Conservation (phyloP, 2,888 invertebrate species). For the Spilarctia lutea region DNA sequence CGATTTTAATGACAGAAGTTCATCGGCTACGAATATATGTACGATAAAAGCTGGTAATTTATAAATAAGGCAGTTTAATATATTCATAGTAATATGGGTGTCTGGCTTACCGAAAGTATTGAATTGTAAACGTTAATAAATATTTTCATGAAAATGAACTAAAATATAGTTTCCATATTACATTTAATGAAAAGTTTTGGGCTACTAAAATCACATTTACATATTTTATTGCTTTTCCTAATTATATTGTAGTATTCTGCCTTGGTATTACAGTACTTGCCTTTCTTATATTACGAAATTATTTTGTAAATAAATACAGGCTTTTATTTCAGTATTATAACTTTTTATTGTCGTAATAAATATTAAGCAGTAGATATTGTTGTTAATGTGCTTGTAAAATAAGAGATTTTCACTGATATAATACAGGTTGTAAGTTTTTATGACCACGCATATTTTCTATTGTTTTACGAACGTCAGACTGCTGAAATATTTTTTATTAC, state of each 20-base stretch:
- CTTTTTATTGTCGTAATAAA: conserved; percentile 32
- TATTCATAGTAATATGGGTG: neutral
- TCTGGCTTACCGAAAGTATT: neutral
- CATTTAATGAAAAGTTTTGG: conserved; percentile 22
- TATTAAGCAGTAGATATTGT: conserved; percentile 31
- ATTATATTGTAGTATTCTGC: conserved; percentile 20
- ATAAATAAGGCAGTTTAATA: neutral
- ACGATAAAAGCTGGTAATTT: neutral
- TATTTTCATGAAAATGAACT: neutral
- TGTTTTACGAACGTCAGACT: conserved; percentile 19
- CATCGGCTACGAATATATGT: no score
- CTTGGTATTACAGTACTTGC: neutral
- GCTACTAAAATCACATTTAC: conserved; percentile 5
- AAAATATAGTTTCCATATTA: conserved; percentile 11
- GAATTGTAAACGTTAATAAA: neutral
- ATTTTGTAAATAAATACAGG: conserved; percentile 10
- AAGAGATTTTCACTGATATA: conserved; percentile 17
- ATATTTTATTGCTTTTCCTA: conserved; percentile 25
- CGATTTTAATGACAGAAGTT: no score
- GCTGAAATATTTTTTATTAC: neutral
- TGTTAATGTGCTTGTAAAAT: conserved; percentile 25
- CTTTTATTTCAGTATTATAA: conserved; percentile 17
- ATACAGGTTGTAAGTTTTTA: conserved; percentile 26
- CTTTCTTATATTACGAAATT: neutral
- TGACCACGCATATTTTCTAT: conserved; percentile 11